Evolutionary conservation across 2,113 vertebrate genomes (phyloP), one percentile per base, ranked within the genome.

Genomic region (Candoia aspera): DNA sequence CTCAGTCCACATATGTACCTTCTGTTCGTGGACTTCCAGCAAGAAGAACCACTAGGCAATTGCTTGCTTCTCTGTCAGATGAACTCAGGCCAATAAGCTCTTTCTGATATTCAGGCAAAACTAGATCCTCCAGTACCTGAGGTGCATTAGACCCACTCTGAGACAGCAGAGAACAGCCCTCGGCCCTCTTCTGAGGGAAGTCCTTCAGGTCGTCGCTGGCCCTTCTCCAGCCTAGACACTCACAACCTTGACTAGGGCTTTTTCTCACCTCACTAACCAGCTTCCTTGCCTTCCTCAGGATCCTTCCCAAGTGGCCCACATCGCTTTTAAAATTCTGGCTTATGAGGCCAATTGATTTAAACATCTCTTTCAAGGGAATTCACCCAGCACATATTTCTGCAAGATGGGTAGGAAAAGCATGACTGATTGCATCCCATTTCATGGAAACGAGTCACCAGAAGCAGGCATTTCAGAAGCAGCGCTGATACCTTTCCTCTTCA

Each of bases 401-500:
- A 79, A n/a, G 46, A 55, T 8, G 85, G 13, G 2, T 49, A 15
- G 49, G 55, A 11, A 11, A 13, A 24, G 13, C 15, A 19, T 3
- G n/a, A 87, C 10, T 79, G 68, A 79, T 10, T 21, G 0, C 10
- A 6, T 87, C 57, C 33, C 86, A 23, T 37, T 87, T 58, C 84
- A 53, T 4, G 3, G 17, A 33, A 29, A 62, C 12, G 19, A 85
- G 37, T 13, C 73, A 57, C 21, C 60, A 29, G 60, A 24, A 84
- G 33, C 8, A 8, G 26, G 17, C n/a, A 54, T 13, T 60, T 91
- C 86, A 58, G 37, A 60, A 4, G 33, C 86, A 3, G 9, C n/a
- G 4, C 11, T 42, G 84, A 83, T 97, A 98, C 98, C 98, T 98
- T 55, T 97, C 84, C 53, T 95, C 83, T 0, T 87, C 94, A 84